Evolutionary conservation across 2,888 invertebrate genomes (phyloP).

Genomic region (Epistrophella euchroma): DNA sequence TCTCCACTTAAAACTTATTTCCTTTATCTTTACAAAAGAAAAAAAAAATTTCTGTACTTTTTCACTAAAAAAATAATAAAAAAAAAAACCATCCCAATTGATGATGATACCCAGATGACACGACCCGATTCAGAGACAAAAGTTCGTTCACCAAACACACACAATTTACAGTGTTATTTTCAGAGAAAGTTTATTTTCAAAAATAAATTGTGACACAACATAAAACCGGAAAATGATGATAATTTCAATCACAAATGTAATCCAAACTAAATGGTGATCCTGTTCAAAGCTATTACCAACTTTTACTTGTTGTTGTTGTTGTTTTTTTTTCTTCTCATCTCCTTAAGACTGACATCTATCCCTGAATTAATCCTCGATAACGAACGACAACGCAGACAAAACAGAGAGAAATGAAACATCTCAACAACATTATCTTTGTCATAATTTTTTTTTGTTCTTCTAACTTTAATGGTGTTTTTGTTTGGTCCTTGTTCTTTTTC

Average conservation of each 20-base stretch:
- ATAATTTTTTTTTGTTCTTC: neutral
- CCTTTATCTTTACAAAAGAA: neutral
- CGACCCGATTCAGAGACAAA: neutral
- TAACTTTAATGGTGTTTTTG: constrained; percentile 3
- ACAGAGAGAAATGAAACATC: constrained; percentile 8
- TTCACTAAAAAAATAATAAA: no score
- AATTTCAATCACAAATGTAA: constrained; percentile 42
- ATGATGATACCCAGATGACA: constrained; percentile 21
- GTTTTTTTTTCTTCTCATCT: neutral
- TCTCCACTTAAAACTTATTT: neutral
- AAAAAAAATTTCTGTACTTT: neutral
- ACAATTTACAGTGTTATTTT: no score
- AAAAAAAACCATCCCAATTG: neutral
- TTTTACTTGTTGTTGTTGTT: constrained; percentile 3
- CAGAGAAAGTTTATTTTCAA: constrained; percentile 1
- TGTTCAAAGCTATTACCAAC: constrained; percentile 37
- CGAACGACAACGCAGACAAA: constrained; percentile 13
- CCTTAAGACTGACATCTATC: constrained; percentile 2
- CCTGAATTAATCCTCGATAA: constrained; percentile 38
- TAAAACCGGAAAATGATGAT: constrained; percentile 29
- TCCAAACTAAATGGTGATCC: constrained; percentile 37
- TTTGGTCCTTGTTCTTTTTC: neutral
- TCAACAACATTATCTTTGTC: constrained; percentile 19
- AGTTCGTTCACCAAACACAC: neutral
- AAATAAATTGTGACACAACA: constrained; percentile 36